Evolutionary conservation across 2,888 invertebrate species (phyloP).

Genomic region (Timema podura): DNA sequence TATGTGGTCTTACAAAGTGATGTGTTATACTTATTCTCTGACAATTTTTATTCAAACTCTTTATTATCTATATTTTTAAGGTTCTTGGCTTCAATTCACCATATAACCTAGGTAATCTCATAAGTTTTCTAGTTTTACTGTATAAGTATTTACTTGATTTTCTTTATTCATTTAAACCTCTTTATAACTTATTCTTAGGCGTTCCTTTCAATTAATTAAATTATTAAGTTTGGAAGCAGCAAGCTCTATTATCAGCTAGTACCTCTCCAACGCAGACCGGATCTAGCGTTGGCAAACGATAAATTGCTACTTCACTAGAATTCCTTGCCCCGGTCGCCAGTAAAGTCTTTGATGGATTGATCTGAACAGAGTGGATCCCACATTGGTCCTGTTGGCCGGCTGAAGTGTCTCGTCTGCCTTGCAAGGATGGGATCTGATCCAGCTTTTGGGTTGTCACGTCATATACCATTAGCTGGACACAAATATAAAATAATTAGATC

Average conservation of each 20-base stretch:
- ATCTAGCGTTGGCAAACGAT: conserved; percentile 87
- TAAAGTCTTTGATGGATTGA: conserved; percentile 84
- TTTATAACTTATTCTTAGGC: no score
- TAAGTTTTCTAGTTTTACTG: no score
- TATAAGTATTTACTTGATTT: no score
- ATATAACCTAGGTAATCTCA: no score
- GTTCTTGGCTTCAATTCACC: no score
- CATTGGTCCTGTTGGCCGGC: conserved; percentile 60
- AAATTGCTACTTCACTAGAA: conserved; percentile 88
- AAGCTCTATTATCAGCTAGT: conserved; percentile 12
- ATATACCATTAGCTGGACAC: conserved; percentile 77
- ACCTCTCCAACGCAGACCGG: conserved; percentile 89
- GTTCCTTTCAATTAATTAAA: no score
- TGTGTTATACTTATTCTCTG: no score
- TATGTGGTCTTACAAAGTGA: no score
- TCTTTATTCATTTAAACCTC: no score
- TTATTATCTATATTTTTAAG: no score
- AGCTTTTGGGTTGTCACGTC: conserved; percentile 82
- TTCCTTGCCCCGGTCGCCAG: conserved; percentile 89
- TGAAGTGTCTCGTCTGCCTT: conserved; percentile 57
- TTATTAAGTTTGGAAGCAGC: no score
- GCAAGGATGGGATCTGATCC: conserved; percentile 83
- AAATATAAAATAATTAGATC: neutral
- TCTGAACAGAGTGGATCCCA: conserved; percentile 90
- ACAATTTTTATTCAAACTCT: no score